These are phyloP conservation scores for Stercorarius parasiticus DNA, from an alignment of 2,113 vertebrate species.

Conservation along the genomic window DNA sequence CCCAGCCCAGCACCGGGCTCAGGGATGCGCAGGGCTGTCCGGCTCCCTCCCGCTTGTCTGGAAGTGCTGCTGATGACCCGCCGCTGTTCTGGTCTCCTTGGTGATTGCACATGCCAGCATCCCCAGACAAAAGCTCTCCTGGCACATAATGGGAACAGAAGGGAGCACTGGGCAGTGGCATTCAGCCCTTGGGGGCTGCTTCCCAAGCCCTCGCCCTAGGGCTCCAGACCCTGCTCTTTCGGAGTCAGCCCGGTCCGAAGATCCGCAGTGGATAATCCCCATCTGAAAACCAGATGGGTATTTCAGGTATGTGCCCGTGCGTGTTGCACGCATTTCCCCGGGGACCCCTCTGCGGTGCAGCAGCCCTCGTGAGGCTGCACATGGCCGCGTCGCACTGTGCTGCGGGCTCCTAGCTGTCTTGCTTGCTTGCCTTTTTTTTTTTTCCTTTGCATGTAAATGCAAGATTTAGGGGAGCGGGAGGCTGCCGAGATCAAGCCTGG, in stretches of 20 bases:
- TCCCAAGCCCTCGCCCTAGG: background rate
- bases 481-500: background rate
- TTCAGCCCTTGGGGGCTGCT: background rate
- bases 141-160: background rate
- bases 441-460: background rate
- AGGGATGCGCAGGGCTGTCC: background rate
- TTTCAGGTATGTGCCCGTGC: background rate
- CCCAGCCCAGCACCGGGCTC: background rate
- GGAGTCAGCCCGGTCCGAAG: background rate
- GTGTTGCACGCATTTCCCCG: accelerated
- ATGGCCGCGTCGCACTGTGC: accelerated
- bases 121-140: constrained; percentile 1
- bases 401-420: background rate
- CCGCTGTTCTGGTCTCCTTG: background rate
- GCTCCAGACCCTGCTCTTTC: background rate
- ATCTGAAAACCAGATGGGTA: background rate
- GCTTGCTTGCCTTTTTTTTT: background rate
- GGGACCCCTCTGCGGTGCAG: background rate
- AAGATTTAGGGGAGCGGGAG: background rate
- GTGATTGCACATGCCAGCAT: background rate
- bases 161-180: background rate
- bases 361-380: background rate
- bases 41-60: background rate
- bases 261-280: background rate
- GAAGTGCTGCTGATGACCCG: background rate